Evolutionary conservation across 2,113 vertebrate species (phyloP), one percentile per base, ranked within the genome.

Genomic region (Lepisosteus osseus): DNA sequence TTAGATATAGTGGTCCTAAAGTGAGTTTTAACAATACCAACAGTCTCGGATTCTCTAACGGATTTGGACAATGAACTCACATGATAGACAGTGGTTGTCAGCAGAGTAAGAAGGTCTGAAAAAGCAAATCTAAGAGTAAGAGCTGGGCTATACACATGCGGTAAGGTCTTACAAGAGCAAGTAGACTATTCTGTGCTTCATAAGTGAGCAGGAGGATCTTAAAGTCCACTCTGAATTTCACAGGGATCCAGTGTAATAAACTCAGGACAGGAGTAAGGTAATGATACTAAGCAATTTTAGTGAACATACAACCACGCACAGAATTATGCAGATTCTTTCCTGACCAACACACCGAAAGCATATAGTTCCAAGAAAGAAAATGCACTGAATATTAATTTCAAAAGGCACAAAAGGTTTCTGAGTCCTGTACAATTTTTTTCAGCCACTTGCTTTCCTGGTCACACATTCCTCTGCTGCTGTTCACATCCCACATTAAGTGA

Each of bases 401-500:
- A 29, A 29, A 29, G 29, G 29, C 29, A 29, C 29, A 29, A 62
- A 70, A 75, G 71, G 54, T 15, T 17, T 66, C 61, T 69, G 43
- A 47, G 66, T 64, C 57, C 66, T 44, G 17, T 63, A 47, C 41
- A 63, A 68, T 59, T 15, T 61, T 43, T 40, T 43, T 17, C 55
- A 65, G 14, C 40, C 8, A 54, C 44, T 69, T 72, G 54, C 65
- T 55, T 72, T 44, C 11, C 75, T 13, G 29, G 61, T 65, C 71
- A 76, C 67, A 64, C 54, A 64, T 17, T 59, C 63, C 56, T 2
- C n/a, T 54, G 56, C 54, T 54, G 68, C 73, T 67, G 65, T 62
- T n/a, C 14, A 7, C 62, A 13, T 61, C 54, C 44, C 56, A 51
- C 55, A 62, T 67, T 73, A 77, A 76, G n/a, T 73, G 54, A 67